These are phyloP conservation scores for Elgaria multicarinata DNA, from an alignment of 2,113 vertebrate species.

Conservation along the genomic window DNA sequence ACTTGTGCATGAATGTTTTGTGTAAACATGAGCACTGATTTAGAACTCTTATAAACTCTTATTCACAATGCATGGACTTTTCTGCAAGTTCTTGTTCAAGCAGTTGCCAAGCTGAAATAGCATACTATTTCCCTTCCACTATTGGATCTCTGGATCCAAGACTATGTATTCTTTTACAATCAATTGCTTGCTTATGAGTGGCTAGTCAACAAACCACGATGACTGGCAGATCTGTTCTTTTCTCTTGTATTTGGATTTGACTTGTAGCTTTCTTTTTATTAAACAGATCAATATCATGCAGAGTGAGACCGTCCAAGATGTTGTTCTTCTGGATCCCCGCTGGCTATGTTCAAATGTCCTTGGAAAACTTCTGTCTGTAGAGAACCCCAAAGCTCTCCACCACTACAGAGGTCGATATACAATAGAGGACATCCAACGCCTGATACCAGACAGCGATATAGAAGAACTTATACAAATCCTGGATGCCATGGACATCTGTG, in stretches of 20 bases:
- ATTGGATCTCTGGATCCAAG: neutral
- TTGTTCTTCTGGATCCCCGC: slow-evolving; percentile 95
- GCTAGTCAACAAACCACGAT: neutral
- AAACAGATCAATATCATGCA: slow-evolving; percentile 97
- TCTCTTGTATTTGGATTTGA: slow-evolving; percentile 20
- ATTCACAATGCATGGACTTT: neutral
- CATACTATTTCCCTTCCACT: neutral
- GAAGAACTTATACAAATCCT: slow-evolving; percentile 96
- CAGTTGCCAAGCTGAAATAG: neutral
- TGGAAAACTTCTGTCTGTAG: slow-evolving; percentile 90
- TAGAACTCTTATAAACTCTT: neutral
- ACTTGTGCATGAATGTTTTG: neutral
- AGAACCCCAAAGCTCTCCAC: slow-evolving; percentile 95
- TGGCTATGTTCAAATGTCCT: slow-evolving; percentile 94
- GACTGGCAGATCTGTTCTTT: accelerated
- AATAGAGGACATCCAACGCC: slow-evolving; percentile 91
- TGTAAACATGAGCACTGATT: neutral
- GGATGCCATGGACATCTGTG: slow-evolving; percentile 97
- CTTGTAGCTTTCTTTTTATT: slow-evolving; percentile 49
- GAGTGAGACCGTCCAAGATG: slow-evolving; percentile 97
- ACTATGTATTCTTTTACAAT: neutral
- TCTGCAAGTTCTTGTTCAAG: neutral
- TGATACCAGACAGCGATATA: slow-evolving; percentile 91
- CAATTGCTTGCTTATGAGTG: neutral
- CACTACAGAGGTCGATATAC: slow-evolving; percentile 97